These are phyloP conservation scores for Ochropleura leucogaster DNA, from an alignment of 2,888 invertebrate species.

Conservation along the genomic window DNA sequence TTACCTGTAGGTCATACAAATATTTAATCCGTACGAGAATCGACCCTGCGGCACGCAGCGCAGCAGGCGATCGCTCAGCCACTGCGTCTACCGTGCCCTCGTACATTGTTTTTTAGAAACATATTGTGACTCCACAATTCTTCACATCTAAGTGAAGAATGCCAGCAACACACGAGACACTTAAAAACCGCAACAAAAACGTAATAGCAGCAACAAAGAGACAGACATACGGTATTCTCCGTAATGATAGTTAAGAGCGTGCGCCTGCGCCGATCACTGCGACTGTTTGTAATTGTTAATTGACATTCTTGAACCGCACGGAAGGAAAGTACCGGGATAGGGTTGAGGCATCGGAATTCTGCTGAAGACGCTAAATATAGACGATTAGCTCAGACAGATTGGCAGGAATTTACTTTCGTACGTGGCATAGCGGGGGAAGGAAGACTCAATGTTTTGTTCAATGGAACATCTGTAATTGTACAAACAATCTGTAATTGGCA, in stretches of 20 bases:
- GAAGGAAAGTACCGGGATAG: slow-evolving; percentile 73
- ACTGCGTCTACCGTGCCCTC: too few species aligned
- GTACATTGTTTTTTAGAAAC: too few species aligned
- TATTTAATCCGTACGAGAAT: too few species aligned
- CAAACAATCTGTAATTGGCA: slow-evolving; percentile 10
- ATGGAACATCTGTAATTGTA: too few species aligned
- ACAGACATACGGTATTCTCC: slow-evolving; percentile 58
- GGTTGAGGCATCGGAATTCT: slow-evolving; percentile 66
- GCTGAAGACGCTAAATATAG: slow-evolving; percentile 57
- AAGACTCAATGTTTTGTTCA: slow-evolving; percentile 4
- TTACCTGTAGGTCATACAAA: too few species aligned
- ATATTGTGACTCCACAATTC: background rate
- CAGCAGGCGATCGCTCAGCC: too few species aligned
- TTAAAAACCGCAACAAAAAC: slow-evolving; percentile 40
- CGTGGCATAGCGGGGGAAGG: background rate
- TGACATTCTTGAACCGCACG: slow-evolving; percentile 73
- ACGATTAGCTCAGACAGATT: slow-evolving; percentile 18
- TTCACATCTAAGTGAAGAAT: slow-evolving; percentile 35
- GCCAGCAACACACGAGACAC: slow-evolving; percentile 28
- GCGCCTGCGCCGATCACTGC: slow-evolving; percentile 68
- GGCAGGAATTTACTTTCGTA: slow-evolving; percentile 46
- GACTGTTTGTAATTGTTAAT: slow-evolving; percentile 79
- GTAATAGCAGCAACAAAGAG: slow-evolving; percentile 54
- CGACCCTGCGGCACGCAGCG: too few species aligned
- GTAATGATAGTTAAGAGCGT: slow-evolving; percentile 60